Base-by-base conservation (phyloP, 2,888 invertebrate species). In the Cremastinae sp. region DNA sequence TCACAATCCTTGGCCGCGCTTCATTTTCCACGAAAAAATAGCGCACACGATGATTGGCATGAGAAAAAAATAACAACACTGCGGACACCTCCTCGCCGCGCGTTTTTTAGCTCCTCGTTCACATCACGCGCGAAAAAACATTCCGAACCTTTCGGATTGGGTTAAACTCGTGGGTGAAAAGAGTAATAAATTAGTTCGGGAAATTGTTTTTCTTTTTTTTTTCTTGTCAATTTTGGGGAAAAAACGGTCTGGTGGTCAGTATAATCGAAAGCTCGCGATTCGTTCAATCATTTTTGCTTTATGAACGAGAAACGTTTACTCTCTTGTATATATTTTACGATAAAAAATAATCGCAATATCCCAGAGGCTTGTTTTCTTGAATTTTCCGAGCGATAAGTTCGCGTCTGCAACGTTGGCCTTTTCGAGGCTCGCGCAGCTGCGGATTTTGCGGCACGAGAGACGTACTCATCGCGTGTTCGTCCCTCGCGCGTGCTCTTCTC, bases 1-100 rank as follows among this genome's bases (percentile, higher is more conserved):
- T 66, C 71, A 68, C 65, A 37, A 56, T 49, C 51, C 16, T 49
- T 56, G 20, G 18, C 43, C 45, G 28, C 16, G 22, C 12, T 45
- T 16, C 43, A 45, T 51, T 51, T 28, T 28, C 28, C 18, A 12
- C 3, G 20, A 18, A 12, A 49, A 49, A 39, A 49, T 18, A 35
- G 12, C 4, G 0, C 8, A 5, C 12, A 16, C 43, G 47, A 9
- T 35, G 12, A 10, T 37, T 37, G 66, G 28, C 55, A 28, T 2
- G 2, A 2, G 28, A 28, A 28, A 28, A 28, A 28, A 28, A 5
- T 5, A 5, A 28, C 28, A 28, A 28, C 2, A 28, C 5, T 28
- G n/a, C n/a, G n/a, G n/a, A n/a, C n/a, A n/a, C n/a, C n/a, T n/a
- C n/a, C n/a, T n/a, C n/a, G n/a, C 5, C 28, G 28, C 28, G 28